phyloP scores from a whole-genome alignment of 2,888 invertebrate species.

The Drosophila prolongata region DNA sequence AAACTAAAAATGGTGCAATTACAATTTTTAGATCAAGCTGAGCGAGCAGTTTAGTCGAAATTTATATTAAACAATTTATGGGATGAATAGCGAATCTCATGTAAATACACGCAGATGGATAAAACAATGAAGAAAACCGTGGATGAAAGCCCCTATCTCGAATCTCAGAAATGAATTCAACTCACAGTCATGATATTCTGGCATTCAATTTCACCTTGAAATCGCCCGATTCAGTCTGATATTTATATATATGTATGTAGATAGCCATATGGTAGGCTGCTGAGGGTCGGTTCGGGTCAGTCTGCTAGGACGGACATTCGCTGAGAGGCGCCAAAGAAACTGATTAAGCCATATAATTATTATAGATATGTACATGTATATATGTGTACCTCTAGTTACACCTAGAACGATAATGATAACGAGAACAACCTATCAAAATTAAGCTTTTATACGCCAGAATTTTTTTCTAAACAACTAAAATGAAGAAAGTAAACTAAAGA shows the following conservation, averaged over 20 bases:
- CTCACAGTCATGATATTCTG: slow-evolving; percentile 4
- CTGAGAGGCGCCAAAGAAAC: slow-evolving; percentile 28
- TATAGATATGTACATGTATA: slow-evolving; percentile 45
- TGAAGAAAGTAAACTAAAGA: slow-evolving; percentile 26
- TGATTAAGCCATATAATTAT: slow-evolving; percentile 48
- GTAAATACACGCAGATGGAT: slow-evolving; percentile 15
- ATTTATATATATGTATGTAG: slow-evolving; percentile 28
- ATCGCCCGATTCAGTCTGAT: slow-evolving; percentile 35
- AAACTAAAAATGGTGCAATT: slow-evolving; percentile 66
- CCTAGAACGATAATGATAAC: slow-evolving; percentile 39
- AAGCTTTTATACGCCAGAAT: slow-evolving; percentile 77
- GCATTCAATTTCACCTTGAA: slow-evolving; percentile 20
- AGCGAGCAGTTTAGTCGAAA: slow-evolving; percentile 65
- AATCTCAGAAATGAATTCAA: not conserved
- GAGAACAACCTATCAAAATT: slow-evolving; percentile 34
- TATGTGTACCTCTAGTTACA: slow-evolving; percentile 46
- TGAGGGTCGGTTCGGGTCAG: slow-evolving; percentile 9
- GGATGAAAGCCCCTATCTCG: slow-evolving; percentile 1
- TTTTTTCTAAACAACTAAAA: slow-evolving; percentile 68
- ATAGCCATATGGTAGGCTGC: slow-evolving; percentile 12
- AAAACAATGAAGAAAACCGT: not conserved
- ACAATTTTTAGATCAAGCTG: slow-evolving; percentile 65
- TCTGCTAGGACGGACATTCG: not conserved
- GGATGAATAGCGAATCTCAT: slow-evolving; percentile 56
- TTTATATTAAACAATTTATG: slow-evolving; percentile 56